Percentiles rank a stretch among this genome's conserved stretches.
These are phyloP conservation scores for Megastigmus dorsalis DNA, from an alignment of 2,888 invertebrate genomes.

Conservation along the genomic window DNA sequence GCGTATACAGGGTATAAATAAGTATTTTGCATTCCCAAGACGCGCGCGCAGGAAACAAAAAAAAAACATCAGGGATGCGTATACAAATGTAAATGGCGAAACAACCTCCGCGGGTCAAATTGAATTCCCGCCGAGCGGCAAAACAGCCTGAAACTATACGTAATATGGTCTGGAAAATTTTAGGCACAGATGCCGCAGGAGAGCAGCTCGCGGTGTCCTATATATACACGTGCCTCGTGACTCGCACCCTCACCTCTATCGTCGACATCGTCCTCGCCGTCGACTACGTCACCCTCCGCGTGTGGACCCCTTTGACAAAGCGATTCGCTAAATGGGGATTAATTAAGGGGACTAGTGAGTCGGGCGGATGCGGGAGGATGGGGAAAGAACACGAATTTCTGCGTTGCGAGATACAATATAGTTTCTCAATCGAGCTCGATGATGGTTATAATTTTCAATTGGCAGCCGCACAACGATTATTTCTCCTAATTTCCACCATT, in stretches of 20 bases:
- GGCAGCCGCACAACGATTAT: no score
- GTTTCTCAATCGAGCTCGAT: no score
- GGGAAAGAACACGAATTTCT: no score
- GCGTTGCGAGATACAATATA: no score
- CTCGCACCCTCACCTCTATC: slow-evolving; percentile 7
- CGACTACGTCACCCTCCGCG: slow-evolving; percentile 56
- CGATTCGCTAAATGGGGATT: slow-evolving; percentile 69
- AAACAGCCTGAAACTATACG: not conserved
- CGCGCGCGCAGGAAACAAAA: no score
- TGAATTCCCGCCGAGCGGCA: slow-evolving; percentile 8
- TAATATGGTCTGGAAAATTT: not conserved
- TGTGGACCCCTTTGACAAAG: slow-evolving; percentile 63
- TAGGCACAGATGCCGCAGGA: not conserved
- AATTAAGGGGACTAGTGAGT: slow-evolving; percentile 64
- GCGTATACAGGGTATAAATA: no score
- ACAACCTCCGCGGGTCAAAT: slow-evolving; percentile 11
- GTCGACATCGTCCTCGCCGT: not conserved
- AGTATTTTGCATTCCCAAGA: no score
- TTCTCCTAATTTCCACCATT: no score
- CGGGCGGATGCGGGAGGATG: no score
- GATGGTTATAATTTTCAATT: no score
- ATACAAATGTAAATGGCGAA: slow-evolving; percentile 36
- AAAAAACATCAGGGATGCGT: slow-evolving; percentile 11
- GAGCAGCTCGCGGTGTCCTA: no score
- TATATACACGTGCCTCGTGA: no score